These are phyloP conservation scores for Scomber scombrus DNA, from an alignment of 2,113 vertebrate species.

Conservation along the genomic window DNA sequence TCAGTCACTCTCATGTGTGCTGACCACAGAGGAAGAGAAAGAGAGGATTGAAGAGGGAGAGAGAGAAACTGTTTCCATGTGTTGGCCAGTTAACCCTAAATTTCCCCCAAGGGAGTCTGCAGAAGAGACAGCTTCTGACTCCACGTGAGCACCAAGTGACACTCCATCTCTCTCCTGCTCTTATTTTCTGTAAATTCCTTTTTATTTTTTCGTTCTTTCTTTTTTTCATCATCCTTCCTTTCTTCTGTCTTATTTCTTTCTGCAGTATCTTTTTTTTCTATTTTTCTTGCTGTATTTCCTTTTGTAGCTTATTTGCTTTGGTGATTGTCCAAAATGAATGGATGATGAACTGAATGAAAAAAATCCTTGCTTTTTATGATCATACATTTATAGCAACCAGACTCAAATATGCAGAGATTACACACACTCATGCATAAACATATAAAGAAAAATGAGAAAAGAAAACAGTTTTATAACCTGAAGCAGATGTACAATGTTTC, in stretches of 20 bases:
- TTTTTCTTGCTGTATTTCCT: not conserved
- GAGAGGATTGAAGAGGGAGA: not conserved
- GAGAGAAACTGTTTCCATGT: slow-evolving; percentile 29
- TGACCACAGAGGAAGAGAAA: slow-evolving; percentile 39
- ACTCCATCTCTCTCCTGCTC: not conserved
- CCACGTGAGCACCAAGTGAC: not conserved
- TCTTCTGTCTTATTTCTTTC: not conserved
- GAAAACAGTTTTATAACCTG: slow-evolving; percentile 20
- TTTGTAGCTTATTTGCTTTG: not conserved
- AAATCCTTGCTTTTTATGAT: slow-evolving; percentile 8
- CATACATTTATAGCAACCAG: slow-evolving; percentile 2
- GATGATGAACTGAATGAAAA: slow-evolving; percentile 21
- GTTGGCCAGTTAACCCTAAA: slow-evolving; percentile 33
- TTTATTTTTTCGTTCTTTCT: not conserved
- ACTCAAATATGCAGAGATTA: not conserved
- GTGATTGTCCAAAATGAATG: slow-evolving; percentile 28
- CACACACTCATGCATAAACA: not conserved
- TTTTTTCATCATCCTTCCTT: not conserved
- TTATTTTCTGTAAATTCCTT: not conserved
- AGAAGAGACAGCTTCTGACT: slow-evolving; percentile 36
- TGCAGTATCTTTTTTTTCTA: not conserved
- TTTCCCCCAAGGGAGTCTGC: slow-evolving; percentile 33
- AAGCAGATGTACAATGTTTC: slow-evolving; percentile 35
- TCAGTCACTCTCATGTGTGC: slow-evolving; percentile 47
- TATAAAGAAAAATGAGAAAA: not conserved